These are phyloP conservation scores for Phyto melanocephala DNA, from an alignment of 2,888 invertebrate genomes.

Conservation along the genomic window DNA sequence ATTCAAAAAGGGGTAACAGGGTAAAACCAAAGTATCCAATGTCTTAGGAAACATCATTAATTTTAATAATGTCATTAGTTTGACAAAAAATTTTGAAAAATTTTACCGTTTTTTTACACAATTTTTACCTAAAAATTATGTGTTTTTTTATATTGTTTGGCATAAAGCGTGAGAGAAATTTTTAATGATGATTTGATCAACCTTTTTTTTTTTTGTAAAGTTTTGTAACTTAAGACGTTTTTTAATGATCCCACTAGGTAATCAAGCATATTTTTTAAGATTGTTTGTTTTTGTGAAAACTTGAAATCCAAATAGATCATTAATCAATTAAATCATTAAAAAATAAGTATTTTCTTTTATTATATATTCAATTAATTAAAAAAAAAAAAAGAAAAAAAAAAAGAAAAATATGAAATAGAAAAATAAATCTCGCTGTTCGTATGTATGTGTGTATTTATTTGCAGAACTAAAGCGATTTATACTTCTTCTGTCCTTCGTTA, in stretches of 20 bases:
- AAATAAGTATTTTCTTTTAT: not conserved
- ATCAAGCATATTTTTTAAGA: not conserved
- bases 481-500: too few relatives aligned
- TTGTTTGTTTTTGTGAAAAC: conserved; percentile 5
- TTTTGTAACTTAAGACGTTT: conserved; percentile 25
- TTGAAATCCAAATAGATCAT: conserved; percentile 37
- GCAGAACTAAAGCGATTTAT: too few relatives aligned
- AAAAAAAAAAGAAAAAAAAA: too few relatives aligned
- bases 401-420: too few relatives aligned
- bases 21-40: conserved; percentile 61
- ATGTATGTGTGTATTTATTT: too few relatives aligned
- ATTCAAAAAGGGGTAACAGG: conserved; percentile 28
- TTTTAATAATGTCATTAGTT: conserved; percentile 76
- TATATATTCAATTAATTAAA: too few relatives aligned
- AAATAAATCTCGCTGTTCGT: too few relatives aligned
- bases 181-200: conserved; percentile 17
- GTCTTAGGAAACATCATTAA: conserved; percentile 72
- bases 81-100: not conserved
- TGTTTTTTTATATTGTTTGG: not conserved
- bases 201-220: not conserved
- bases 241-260: conserved; percentile 9
- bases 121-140: conserved; percentile 26
- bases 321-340: conserved; percentile 52
- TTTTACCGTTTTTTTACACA: not conserved
- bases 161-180: conserved; percentile 14